Percentiles rank a stretch among this genome's conserved stretches.
Evolutionary conservation across 2,888 invertebrate genomes (phyloP).

Genomic region (Melieria omissa): DNA sequence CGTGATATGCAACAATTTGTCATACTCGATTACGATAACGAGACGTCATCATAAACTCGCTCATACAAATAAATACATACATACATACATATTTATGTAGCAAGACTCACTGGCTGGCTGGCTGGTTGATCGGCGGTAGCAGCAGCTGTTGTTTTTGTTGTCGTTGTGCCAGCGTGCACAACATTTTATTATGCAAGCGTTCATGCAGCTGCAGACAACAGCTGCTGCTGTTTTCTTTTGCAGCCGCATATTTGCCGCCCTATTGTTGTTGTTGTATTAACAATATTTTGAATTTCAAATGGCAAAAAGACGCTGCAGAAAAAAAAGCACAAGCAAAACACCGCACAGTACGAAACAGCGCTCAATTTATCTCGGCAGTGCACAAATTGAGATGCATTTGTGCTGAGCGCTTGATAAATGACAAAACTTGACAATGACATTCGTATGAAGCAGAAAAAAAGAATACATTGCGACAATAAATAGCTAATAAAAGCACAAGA

Average conservation of each 20-base stretch:
- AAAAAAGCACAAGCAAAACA: too few species aligned
- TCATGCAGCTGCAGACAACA: background rate
- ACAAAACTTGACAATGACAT: background rate
- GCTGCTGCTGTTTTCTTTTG: background rate
- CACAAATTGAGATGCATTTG: background rate
- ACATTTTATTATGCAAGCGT: background rate
- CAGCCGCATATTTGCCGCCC: too few species aligned
- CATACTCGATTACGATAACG: conserved; percentile 1
- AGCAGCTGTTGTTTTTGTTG: background rate
- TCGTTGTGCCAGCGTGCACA: background rate
- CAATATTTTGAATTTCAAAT: background rate
- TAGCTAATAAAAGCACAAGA: too few species aligned
- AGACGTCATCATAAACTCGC: background rate
- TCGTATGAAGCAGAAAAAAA: background rate
- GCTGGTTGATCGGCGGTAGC: background rate
- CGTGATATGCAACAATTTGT: conserved; percentile 9
- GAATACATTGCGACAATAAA: too few species aligned
- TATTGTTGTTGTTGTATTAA: background rate
- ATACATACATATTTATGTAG: background rate
- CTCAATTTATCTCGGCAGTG: too few species aligned
- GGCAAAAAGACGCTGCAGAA: too few species aligned
- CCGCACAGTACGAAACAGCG: too few species aligned
- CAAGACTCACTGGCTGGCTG: background rate
- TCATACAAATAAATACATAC: background rate
- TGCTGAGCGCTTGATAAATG: background rate